Base-by-base conservation (phyloP, 2,113 vertebrate species). In the Nothoprocta perdicaria region DNA sequence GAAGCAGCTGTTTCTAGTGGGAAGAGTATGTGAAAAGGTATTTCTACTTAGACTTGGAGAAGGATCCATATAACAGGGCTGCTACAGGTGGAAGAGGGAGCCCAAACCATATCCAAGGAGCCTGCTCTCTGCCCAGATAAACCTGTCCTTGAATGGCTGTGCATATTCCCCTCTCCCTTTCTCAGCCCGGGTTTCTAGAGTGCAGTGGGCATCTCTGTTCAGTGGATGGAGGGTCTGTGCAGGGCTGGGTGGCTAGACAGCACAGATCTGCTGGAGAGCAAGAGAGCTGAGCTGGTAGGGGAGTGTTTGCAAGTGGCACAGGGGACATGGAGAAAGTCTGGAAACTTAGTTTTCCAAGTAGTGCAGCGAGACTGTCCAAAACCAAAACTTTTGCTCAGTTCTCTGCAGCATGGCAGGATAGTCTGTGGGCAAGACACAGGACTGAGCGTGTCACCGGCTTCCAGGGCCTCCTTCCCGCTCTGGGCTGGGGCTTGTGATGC, bases 401-500 rank as follows among this genome's bases (percentile, higher is more conserved):
- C 23, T 1, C 10, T 38, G 63, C 43, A 31, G 63, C 86, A 10
- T 58, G 14, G 65, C 15, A 5, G 11, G 50, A 17, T 5, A 2
- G 57, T 29, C 63, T 41, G 38, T n/a, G 69, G 50, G 69, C 63
- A 38, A 10, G n/a, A 16, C 19, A 4, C 27, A 1, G n/a, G 35
- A 4, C 50, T 6, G 22, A 33, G 41, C n/a, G 26, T 24, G 18
- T 19, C 11, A 2, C 11, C 4, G 1, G 22, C n/a, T n/a, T 35
- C 27, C 6, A 5, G 33, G 35, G 73, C 31, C 31, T 31, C 23
- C 46, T 35, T 6, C 23, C 2, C 9, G 75, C 63, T n/a, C 43
- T 5, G 41, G 14, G 35, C 26, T 21, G 40, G 53, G 67, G 26
- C 52, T 68, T 41, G 9, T 12, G 48, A 33, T 29, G 48, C 9